Percentiles rank a stretch among this genome's conserved stretches.
Evolutionary conservation across 1,140 invertebrate genomes (phyloP).

Genomic region (Atta texana): DNA sequence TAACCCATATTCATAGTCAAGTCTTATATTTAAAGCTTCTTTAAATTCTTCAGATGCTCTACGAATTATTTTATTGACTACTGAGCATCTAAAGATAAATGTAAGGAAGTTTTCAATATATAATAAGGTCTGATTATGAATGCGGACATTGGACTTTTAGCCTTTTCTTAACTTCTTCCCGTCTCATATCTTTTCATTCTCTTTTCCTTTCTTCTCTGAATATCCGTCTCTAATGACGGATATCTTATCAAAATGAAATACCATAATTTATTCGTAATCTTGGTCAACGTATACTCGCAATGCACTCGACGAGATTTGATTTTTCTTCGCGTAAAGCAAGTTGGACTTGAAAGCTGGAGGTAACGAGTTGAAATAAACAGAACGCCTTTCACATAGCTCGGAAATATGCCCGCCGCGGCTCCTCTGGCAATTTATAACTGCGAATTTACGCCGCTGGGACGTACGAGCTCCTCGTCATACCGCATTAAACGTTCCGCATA

Average conservation of each 20-base stretch:
- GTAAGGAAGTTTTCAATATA: too few relatives aligned
- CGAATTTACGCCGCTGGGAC: conserved; percentile 54
- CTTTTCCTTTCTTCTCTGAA: neutral
- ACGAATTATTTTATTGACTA: too few relatives aligned
- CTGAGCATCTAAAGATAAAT: too few relatives aligned
- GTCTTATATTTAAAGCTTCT: too few relatives aligned
- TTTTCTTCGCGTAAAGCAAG: conserved; percentile 14
- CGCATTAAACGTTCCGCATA: conserved; percentile 61
- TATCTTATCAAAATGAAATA: neutral
- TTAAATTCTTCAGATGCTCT: too few relatives aligned
- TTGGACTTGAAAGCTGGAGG: conserved; percentile 34
- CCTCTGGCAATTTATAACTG: conserved; percentile 54
- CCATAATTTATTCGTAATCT: neutral
- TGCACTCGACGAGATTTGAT: neutral
- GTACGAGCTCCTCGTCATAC: conserved; percentile 55
- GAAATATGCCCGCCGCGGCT: conserved; percentile 43
- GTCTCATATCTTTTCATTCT: neutral
- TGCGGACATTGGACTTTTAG: too few relatives aligned
- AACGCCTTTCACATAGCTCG: conserved; percentile 34
- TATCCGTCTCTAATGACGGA: too few relatives aligned
- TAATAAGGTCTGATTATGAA: too few relatives aligned
- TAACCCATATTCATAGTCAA: too few relatives aligned
- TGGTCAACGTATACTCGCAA: neutral
- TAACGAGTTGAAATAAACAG: conserved; percentile 53
- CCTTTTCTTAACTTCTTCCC: neutral